These are phyloP conservation scores for Cremastinae sp. DNA, from an alignment of 2,888 invertebrate genomes.

Conservation along the genomic window DNA sequence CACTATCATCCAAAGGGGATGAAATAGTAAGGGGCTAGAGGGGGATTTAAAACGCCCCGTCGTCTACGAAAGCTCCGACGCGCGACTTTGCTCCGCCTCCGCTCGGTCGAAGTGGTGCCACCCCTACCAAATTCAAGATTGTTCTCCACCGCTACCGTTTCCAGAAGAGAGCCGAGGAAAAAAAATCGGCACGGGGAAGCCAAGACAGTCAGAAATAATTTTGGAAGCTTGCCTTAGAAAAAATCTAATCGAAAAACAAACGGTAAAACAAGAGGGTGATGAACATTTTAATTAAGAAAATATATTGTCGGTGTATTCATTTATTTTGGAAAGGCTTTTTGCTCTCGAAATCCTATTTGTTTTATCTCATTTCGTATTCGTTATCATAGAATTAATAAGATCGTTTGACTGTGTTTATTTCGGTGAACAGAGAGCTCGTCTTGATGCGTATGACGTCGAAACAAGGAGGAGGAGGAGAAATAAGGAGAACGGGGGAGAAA, in stretches of 20 bases:
- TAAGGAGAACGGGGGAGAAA: conserved; percentile 5
- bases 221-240: neutral
- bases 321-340: too few species aligned
- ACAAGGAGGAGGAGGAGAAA: conserved; percentile 22
- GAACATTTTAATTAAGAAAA: too few species aligned
- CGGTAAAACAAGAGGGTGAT: conserved; percentile 6
- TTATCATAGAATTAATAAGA: too few species aligned
- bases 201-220: neutral
- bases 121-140: conserved; percentile 62
- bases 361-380: too few species aligned
- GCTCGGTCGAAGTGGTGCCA: conserved; percentile 67
- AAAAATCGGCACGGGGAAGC: neutral
- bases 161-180: neutral
- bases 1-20: conserved; percentile 68
- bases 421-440: conserved; percentile 2
- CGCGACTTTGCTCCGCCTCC: conserved; percentile 78
- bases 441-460: conserved; percentile 33
- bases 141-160: conserved; percentile 52
- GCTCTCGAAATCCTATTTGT: too few species aligned
- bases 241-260: neutral
- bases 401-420: too few species aligned
- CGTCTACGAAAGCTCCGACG: conserved; percentile 67
- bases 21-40: conserved; percentile 68
- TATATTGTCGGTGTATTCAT: too few species aligned
- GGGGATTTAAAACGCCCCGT: conserved; percentile 60